phyloP scores from a whole-genome alignment of 2,888 invertebrate species.

The Lasioglossum lativentre region DNA sequence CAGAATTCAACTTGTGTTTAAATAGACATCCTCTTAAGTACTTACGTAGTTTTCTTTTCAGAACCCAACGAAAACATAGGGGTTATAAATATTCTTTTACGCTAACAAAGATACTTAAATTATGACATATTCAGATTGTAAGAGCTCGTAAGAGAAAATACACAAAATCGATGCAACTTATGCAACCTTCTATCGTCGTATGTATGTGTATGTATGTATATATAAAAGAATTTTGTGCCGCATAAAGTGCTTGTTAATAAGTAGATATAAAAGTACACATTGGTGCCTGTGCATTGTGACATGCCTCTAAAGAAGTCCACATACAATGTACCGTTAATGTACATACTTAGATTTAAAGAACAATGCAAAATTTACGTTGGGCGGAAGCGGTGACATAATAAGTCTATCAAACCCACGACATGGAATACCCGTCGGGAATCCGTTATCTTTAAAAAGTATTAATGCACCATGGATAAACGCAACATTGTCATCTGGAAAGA shows the following conservation, averaged over 20 bases:
- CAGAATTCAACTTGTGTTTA: constrained; percentile 29
- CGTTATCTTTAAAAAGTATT: constrained; percentile 74
- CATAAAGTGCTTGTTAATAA: constrained; percentile 45
- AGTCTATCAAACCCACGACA: constrained; percentile 57
- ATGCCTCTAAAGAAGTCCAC: constrained; percentile 51
- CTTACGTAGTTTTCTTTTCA: constrained; percentile 38
- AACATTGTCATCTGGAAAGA: constrained; percentile 83
- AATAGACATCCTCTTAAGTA: constrained; percentile 35
- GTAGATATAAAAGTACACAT: constrained; percentile 60
- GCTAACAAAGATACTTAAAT: constrained; percentile 47
- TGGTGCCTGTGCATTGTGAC: constrained; percentile 56
- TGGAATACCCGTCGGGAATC: constrained; percentile 34
- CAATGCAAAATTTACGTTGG: constrained; percentile 65
- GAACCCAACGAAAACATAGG: constrained; percentile 47
- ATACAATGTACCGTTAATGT: constrained; percentile 36
- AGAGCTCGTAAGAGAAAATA: constrained; percentile 39
- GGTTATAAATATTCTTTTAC: constrained; percentile 42
- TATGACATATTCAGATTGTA: constrained; percentile 27
- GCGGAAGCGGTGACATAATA: constrained; percentile 67
- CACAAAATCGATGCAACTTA: constrained; percentile 37
- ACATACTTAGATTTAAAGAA: constrained; percentile 58
- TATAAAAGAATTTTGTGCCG: constrained; percentile 55
- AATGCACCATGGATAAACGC: constrained; percentile 77
- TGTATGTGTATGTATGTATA: background rate
- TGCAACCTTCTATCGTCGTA: constrained; percentile 19